Conservation (phyloP, 1,140 invertebrate genomes). For the Pachyrhynchus sulphureomaculatus region DNA sequence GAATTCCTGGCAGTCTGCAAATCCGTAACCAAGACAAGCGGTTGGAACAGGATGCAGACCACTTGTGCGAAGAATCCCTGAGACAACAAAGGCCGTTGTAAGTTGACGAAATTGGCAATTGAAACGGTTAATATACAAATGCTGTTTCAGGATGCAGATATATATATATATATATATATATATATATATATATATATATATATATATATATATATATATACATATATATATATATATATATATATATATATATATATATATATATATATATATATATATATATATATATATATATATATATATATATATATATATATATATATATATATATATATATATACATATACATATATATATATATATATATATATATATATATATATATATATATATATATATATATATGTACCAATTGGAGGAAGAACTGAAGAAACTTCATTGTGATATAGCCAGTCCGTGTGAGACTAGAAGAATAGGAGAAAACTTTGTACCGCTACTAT, state of each 20-base stretch:
- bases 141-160: neutral
- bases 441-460: too few relatives aligned
- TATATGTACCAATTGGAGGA: too few relatives aligned
- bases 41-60: too few relatives aligned
- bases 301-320: slow-evolving; percentile 2
- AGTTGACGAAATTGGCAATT: too few relatives aligned
- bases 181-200: slow-evolving; percentile 4
- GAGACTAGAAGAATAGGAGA: too few relatives aligned
- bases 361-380: slow-evolving; percentile 1
- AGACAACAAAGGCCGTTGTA: too few relatives aligned
- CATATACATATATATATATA: slow-evolving; percentile 1
- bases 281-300: slow-evolving; percentile 4
- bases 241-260: slow-evolving; percentile 3
- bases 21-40: too few relatives aligned
- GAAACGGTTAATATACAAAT: neutral
- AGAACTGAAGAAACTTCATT: too few relatives aligned
- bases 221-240: slow-evolving; percentile 1
- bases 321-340: slow-evolving; percentile 3
- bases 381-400: too few relatives aligned
- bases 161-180: slow-evolving; percentile 4
- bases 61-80: too few relatives aligned
- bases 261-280: slow-evolving; percentile 4
- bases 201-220: slow-evolving; percentile 3
- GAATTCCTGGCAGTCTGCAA: too few relatives aligned
- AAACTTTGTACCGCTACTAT: too few relatives aligned